Base-by-base conservation (phyloP, 2,113 vertebrate species). In the Herpailurus yagouaroundi region DNA sequence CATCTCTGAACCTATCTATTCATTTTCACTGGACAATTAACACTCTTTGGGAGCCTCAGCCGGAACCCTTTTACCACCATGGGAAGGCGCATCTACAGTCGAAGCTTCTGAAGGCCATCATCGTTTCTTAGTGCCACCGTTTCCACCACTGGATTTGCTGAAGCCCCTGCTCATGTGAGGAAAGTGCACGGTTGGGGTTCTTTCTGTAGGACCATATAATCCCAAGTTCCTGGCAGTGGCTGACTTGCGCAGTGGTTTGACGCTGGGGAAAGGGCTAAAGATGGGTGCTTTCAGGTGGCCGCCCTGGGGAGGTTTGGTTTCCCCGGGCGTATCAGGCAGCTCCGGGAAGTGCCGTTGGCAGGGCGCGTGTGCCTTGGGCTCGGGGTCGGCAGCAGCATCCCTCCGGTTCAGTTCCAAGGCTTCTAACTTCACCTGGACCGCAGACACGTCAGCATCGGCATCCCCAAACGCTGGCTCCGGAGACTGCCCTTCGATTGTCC, bases 181-280 rank as follows among this genome's bases (percentile, higher is more conserved):
- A 87, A 99, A 99, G 97, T 99, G 99, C 69, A 99, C 99, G 0
- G 98, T 99, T 11, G 99, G 99, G 0, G 99, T 99, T 98, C 99
- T 98, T 83, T 99, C 98, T 0, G 99, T 99, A 15, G 99, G 99
- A 2, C 99, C 99, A 14, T 99, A 99, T 0, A 99, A 98, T 7
- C 99, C 99, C 82, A 99, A 98, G 98, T 99, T 99, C 92, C 99
- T 98, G 94, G 99, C 99, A 0, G 99, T 99, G 2, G 98, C 95
- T 1, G 99, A 99, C 94, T 99, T 99, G 60, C 99, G 99, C 84
- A 99, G 99, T 18, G 99, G 99, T 96, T 99, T 99, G 81, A 99
- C 98, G 0, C 98, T 99, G 12, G 99, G 99, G 79, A 99, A 99
- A 15, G 99, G 99, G 69, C 99, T 99, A 95, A 99, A 99, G 97